Evolutionary conservation across 1,140 invertebrate genomes (phyloP), one percentile per base, ranked within the genome.

Genomic region (Sycobia sp.): DNA sequence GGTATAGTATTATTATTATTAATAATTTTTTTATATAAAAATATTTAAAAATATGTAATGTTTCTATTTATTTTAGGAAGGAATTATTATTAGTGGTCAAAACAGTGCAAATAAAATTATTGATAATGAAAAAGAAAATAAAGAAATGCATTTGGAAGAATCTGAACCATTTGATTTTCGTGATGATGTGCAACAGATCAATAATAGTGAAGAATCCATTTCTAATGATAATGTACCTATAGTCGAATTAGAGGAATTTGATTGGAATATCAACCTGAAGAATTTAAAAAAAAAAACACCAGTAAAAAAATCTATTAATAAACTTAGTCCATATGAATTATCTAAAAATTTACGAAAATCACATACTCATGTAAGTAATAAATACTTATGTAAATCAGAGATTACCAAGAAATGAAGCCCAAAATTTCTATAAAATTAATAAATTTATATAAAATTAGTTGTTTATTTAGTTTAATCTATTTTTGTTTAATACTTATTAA

Each of bases 1-100:
- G 65, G 74, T 76, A 61, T 62, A 44, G 1, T 22, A 29, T 27
- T 13, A 54, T 18, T 54, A 18, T n/a, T 39, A 46, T 41, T 47
- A 25, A 23, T 29, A 34, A 49, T 49, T 32, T 14, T 57, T 32
- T 68, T 36, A n/a, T n/a, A n/a, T n/a, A n/a, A 14, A 36, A 20
- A 13, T 58, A 18, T 39, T 1, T 22, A 50, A 41, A 41, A 41
- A 41, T 18, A 41, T n/a, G n/a, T 16, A 2, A 43, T 11, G 3
- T 22, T 43, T 43, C 11, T 10, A 43, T 43, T 43, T 49, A 55
- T 59, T 36, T 63, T 51, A 67, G 69, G 61, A 56, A 46, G 65
- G 62, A 11, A 38, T 66, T 34, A 16, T 41, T 39, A 46, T 62
- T 25, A 23, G n/a, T 22, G 13, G 13, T 22, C 9, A 49, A 27